Evolutionary conservation across 2,888 invertebrate genomes (phyloP), one percentile per base, ranked within the genome.

Genomic region (Oxytorus armatus): DNA sequence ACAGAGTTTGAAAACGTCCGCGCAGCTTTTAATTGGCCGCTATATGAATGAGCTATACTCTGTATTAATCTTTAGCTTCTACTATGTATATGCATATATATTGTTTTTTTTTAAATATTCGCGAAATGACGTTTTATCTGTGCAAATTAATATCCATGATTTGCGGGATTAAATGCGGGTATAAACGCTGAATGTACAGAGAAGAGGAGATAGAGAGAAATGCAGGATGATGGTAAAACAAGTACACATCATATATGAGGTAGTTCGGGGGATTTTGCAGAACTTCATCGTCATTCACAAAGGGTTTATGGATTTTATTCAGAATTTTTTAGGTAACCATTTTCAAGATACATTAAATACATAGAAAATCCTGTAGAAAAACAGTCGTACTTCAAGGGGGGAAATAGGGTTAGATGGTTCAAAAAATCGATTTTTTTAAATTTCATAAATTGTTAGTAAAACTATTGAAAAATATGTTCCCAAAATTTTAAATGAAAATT

Each of bases 71-170:
- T 61, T 33, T 55, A 25, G 3, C 59, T n/a, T 39, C 36, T 23
- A 33, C 33, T 39, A 21, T 42, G 8, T 47, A 25, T 39, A 39
- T 39, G 21, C 33, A 25, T 21, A 51, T 49, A 21, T 55, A 3
- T 36, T 8, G 10, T 36, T 8, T 36, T 8, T 36, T 36, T 42
- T 57, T 39, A 59, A 66, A 55, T 66, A n/a, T 70, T 21, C 68
- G 44, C 47, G 55, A 76, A 81, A 76, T 65, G 81, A 77, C 77
- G 70, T 77, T 79, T 75, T 63, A 82, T 73, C 55, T 72, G 49
- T 1, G 74, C 70, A 68, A 81, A 81, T 83, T 81, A 81, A 83
- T 77, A 75, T 79, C 72, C 79, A 65, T 68, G 77, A 83, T 79
- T 77, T 59, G 79, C 74, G 47, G 75, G 73, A 83, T 81, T 81